Base-by-base conservation (phyloP, 2,888 invertebrate species). In the Yponomeuta sedellus region DNA sequence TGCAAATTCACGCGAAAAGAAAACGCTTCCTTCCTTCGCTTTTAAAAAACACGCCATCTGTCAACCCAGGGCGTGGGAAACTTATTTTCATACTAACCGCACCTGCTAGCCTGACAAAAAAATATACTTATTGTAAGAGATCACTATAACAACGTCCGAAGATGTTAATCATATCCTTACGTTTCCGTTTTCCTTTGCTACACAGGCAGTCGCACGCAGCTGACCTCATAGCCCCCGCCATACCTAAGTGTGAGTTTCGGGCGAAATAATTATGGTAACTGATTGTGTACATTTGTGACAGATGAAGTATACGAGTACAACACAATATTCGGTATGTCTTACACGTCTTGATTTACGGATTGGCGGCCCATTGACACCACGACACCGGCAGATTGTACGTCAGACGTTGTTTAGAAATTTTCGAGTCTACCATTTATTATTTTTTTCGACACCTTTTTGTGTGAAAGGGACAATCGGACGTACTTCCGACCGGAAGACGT, bases 401-500 rank as follows among this genome's bases (percentile, higher is more conserved):
- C 44, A 52, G 44, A 16, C 44, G 4, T 52, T 52, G 44, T 52
- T 52, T 52, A 16, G 4, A 3, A 16, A 52, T 34, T 5, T 34
- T 8, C 8, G 34, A 52, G 16, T 52, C 44, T 16, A 52, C 44
- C 44, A 52, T 79, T 81, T 83, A 84, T 83, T 78, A 82, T 75
- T 74, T 69, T 73, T 74, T 78, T 34, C n/a, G 11, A 34, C 0
- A 34, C 6, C 40, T 64, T 61, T 66, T 66, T 44, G 68, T 67
- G 66, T 70, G 69, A 75, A 80, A 83, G 83, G 82, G 84, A 86
- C 87, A 85, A 86, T 82, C 83, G 81, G 84, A 82, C 80, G 77
- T 78, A 89, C 90, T 91, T 91, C 90, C 90, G 87, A 85, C 88
- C 87, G 89, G 90, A 90, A 89, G 83, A 73, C 82, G 76, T 75